Percentiles rank a stretch among this genome's conserved stretches.
phyloP scores from a whole-genome alignment of 2,797 vertebrate genomes.

The Chelonia mydas region DNA sequence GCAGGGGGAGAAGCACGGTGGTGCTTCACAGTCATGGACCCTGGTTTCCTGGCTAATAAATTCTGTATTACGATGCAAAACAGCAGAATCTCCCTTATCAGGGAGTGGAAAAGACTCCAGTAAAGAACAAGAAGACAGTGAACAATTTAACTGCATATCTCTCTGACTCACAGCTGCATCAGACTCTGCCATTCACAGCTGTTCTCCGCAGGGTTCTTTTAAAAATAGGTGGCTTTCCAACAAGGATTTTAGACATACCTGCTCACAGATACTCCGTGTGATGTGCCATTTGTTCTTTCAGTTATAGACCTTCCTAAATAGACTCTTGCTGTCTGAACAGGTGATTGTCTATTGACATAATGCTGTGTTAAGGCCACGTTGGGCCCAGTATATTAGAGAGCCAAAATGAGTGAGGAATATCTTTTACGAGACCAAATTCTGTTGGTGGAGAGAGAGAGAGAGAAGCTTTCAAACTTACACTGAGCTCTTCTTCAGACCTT shows the following conservation, averaged over 20 bases:
- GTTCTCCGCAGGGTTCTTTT: neutral
- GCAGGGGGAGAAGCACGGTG: neutral
- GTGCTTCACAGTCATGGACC: neutral
- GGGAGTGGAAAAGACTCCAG: neutral
- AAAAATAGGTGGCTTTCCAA: neutral
- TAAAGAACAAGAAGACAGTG: neutral
- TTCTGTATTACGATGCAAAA: neutral
- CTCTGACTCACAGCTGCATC: neutral
- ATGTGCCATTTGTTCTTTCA: neutral
- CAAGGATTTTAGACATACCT: neutral
- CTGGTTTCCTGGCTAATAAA: neutral
- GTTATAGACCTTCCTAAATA: neutral
- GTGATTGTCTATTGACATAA: neutral
- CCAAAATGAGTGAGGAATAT: neutral
- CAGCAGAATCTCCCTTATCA: neutral
- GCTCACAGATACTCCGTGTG: neutral
- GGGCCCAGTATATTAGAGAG: neutral
- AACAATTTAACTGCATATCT: neutral
- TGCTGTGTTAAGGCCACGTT: neutral
- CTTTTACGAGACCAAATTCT: neutral
- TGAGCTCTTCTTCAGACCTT: neutral
- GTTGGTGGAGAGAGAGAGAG: neutral
- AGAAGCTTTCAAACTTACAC: neutral
- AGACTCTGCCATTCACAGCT: neutral
- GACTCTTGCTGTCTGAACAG: neutral